A percentile compares a stretch with the other conserved stretches of the same genome.
phyloP scores from a whole-genome alignment of 2,888 invertebrate species.

The Polydrusus pterygomalis region DNA sequence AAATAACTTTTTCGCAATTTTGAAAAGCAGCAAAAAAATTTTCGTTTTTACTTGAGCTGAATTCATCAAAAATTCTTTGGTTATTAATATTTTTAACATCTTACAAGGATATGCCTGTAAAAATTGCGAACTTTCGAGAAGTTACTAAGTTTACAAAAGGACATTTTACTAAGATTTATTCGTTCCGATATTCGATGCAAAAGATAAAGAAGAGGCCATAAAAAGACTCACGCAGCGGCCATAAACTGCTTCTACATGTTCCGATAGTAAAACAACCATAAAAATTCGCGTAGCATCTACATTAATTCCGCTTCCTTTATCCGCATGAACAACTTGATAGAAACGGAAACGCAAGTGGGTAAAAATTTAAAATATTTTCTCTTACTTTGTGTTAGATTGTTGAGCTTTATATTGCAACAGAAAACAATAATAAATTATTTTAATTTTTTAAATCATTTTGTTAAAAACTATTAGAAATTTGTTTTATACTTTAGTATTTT shows the following conservation, averaged over 20 bases:
- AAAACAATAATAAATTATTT: not conserved
- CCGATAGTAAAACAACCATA: slow-evolving; percentile 72
- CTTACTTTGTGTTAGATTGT: slow-evolving; percentile 55
- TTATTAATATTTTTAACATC: not conserved
- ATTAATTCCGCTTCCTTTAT: slow-evolving; percentile 68
- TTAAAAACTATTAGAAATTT: too few species aligned
- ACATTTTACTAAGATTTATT: slow-evolving; percentile 66
- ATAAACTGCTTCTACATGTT: slow-evolving; percentile 72
- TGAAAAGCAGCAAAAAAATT: too few species aligned
- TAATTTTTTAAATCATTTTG: too few species aligned
- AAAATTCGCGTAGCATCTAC: slow-evolving; percentile 72
- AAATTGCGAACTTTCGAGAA: slow-evolving; percentile 22
- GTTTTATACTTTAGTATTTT: too few species aligned
- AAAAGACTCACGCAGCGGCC: slow-evolving; percentile 62
- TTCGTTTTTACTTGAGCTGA: too few species aligned
- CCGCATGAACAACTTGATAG: slow-evolving; percentile 61
- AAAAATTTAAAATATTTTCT: slow-evolving; percentile 57
- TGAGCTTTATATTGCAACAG: not conserved
- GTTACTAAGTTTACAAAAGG: slow-evolving; percentile 53
- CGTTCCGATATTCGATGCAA: slow-evolving; percentile 67
- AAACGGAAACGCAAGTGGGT: slow-evolving; percentile 58
- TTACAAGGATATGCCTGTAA: not conserved
- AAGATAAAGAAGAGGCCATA: slow-evolving; percentile 67
- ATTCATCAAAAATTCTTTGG: too few species aligned
- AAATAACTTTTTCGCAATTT: too few species aligned